phyloP scores from a whole-genome alignment of 2,888 invertebrate genomes.

The Spodoptera littoralis region DNA sequence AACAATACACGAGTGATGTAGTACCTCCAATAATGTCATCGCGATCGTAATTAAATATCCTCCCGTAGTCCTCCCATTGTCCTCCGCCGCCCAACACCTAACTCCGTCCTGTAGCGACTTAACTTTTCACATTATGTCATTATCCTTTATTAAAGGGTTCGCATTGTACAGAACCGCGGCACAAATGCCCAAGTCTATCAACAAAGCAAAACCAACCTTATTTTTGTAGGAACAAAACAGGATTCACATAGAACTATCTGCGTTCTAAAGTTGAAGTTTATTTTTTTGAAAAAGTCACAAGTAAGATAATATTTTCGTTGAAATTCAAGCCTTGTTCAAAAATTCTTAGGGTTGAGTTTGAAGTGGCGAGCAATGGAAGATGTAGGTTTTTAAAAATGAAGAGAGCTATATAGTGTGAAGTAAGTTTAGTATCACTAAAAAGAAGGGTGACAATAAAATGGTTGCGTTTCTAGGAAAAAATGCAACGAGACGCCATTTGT shows the following conservation, averaged over 20 bases:
- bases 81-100: too few relatives aligned
- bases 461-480: constrained; percentile 58
- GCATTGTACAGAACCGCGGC: constrained; percentile 39
- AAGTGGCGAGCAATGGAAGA: neutral
- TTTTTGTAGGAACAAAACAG: rapidly evolving
- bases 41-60: too few relatives aligned
- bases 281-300: constrained; percentile 8
- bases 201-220: constrained; percentile 17
- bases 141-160: constrained; percentile 49
- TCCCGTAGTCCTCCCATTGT: too few relatives aligned
- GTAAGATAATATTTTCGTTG: rapidly evolving
- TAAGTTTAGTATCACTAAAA: constrained; percentile 62
- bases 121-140: constrained; percentile 51
- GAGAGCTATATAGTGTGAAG: constrained; percentile 54
- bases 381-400: constrained; percentile 12
- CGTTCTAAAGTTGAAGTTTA: constrained; percentile 13
- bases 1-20: too few relatives aligned
- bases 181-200: constrained; percentile 14
- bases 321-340: neutral
- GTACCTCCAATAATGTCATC: too few relatives aligned
- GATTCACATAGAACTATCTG: neutral
- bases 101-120: constrained; percentile 15
- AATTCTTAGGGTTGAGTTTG: neutral
- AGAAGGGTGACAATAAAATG: constrained; percentile 61
- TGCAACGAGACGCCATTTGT: constrained; percentile 54